Evolutionary conservation across 1,140 invertebrate genomes (phyloP), one percentile per base, ranked within the genome.

Genomic region (Pogonomyrmex barbatus): DNA sequence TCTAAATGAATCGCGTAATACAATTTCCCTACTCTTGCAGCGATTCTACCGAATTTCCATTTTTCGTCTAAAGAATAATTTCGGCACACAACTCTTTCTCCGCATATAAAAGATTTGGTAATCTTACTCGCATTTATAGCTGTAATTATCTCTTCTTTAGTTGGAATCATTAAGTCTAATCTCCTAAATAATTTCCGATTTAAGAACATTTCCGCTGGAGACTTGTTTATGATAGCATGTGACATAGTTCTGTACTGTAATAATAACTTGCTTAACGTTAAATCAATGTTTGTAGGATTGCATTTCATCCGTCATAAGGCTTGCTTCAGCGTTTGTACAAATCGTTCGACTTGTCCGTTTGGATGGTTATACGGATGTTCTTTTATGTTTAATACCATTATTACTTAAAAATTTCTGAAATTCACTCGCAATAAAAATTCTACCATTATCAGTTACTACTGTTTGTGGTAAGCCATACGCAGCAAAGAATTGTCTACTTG

Each of bases 1-100:
- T 88, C 68, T 33, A 88, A 50, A 42, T 50, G 33, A 30, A 87
- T 68, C 0, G n/a, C 39, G 47, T 90, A 90, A 77, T 88, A 84
- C 33, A 90, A 63, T 39, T 85, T 77, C 12, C 75, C 87, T 14
- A 56, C 10, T 5, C 33, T 12, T 36, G 70, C 39, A 12, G 30
- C 2, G 14, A 88, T 73, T 56, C 10, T 79, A n/a, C 84, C 89
- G 58, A 86, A 85, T 42, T 81, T 52, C 81, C 81, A 86, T 81
- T 90, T 90, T 1, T 68, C 10, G 10, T 39, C 60, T 5, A 42
- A n/a, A 17, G 42, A 8, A 68, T 88, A 90, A 62, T 88, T 58
- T 71, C 83, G 42, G 45, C 52, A 73, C 2, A 54, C 30, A 2
- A 89, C 86, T 76, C 84, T 24, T 12, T 86, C 84, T 12, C 75